These are phyloP conservation scores for Polymixis flavicincta DNA, from an alignment of 2,888 invertebrate genomes.

Conservation along the genomic window DNA sequence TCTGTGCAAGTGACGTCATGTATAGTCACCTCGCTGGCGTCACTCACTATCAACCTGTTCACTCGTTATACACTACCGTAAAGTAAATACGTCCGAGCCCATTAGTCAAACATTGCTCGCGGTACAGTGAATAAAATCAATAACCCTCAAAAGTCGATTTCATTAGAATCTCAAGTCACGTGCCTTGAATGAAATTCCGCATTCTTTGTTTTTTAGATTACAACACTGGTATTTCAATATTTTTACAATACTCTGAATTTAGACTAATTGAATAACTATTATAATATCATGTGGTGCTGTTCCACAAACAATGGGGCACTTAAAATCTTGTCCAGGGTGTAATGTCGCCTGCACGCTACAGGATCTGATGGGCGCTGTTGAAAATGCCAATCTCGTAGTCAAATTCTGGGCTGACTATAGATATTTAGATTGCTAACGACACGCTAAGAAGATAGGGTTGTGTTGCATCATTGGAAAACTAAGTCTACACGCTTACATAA, in stretches of 20 bases:
- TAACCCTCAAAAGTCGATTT: constrained; percentile 18
- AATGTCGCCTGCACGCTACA: no score
- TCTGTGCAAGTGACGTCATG: constrained; percentile 30
- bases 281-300: no score
- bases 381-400: no score
- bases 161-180: constrained; percentile 24
- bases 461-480: not conserved
- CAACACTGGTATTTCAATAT: not conserved
- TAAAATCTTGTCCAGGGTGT: no score
- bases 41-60: constrained; percentile 11
- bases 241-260: not conserved
- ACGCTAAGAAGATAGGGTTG: no score
- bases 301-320: no score
- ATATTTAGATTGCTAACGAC: no score
- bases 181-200: not conserved
- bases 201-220: constrained; percentile 17
- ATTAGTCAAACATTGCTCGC: constrained; percentile 27
- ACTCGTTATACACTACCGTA: not conserved
- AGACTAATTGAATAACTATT: not conserved
- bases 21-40: not conserved
- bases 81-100: not conserved
- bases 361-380: no score
- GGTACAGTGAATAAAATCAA: constrained; percentile 29
- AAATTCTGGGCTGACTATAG: no score
- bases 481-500: not conserved